Percentiles rank a stretch among this genome's conserved stretches.
Evolutionary conservation across 2,113 vertebrate genomes (phyloP).

Genomic region (Acanthisitta chloris): DNA sequence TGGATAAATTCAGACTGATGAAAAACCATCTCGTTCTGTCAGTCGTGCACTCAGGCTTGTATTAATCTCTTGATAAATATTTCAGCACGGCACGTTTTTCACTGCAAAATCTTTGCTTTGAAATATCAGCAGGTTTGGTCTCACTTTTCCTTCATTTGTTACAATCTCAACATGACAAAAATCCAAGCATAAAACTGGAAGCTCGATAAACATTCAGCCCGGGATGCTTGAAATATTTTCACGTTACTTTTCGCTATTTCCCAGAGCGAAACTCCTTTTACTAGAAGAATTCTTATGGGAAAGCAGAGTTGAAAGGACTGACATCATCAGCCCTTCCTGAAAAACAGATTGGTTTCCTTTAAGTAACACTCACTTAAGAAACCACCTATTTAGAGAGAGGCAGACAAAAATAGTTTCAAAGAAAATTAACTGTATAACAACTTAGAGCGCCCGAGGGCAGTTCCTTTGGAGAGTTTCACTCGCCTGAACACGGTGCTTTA

Average conservation of each 20-base stretch:
- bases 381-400: conserved; percentile 47
- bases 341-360: conserved; percentile 70
- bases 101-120: not conserved
- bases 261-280: conserved; percentile 62
- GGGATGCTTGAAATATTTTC: conserved; percentile 61
- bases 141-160: not conserved
- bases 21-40: not conserved
- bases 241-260: conserved; percentile 56
- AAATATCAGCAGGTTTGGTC: not conserved
- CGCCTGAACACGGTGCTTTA: not conserved
- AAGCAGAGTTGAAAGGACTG: conserved; percentile 54
- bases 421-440: conserved; percentile 27
- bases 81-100: not conserved
- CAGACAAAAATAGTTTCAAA: conserved; percentile 56
- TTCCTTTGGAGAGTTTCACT: not conserved
- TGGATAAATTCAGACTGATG: not conserved
- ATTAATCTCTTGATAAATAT: not conserved
- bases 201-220: not conserved
- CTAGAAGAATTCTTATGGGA: conserved; percentile 64
- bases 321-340: conserved; percentile 55
- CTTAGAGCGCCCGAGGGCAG: not conserved
- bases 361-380: conserved; percentile 67
- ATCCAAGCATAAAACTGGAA: not conserved
- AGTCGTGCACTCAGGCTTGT: not conserved
- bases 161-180: not conserved